Conservation (phyloP, 2,797 vertebrate species). For the Delichon dasypus region DNA sequence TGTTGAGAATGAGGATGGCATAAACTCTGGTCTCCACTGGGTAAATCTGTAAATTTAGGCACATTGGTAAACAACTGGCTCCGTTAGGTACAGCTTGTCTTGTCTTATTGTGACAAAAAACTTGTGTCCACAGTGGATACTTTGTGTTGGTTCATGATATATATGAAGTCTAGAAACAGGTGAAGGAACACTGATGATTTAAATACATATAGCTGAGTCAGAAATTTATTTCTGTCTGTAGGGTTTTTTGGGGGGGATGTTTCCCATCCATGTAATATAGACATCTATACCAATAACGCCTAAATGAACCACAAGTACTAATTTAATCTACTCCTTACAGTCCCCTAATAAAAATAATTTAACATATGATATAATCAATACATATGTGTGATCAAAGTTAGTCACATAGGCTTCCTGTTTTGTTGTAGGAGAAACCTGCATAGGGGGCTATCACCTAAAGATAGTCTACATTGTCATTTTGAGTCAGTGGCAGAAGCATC, state of each 20-base stretch:
- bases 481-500: neutral
- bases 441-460: neutral
- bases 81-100: neutral
- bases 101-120: neutral
- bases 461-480: neutral
- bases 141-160: neutral
- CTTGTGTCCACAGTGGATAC: neutral
- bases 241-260: rapidly evolving
- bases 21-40: neutral
- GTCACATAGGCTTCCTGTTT: neutral
- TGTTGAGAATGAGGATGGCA: neutral
- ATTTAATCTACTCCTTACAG: neutral
- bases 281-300: neutral
- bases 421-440: neutral
- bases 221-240: neutral
- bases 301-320: neutral
- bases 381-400: neutral
- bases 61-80: neutral
- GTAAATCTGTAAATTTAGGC: neutral
- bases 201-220: neutral
- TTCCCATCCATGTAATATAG: neutral
- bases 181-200: neutral
- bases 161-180: neutral
- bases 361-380: no score
- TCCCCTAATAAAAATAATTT: neutral